Base-by-base conservation (phyloP, 2,797 vertebrate species). In the Sebastes diploproa region DNA sequence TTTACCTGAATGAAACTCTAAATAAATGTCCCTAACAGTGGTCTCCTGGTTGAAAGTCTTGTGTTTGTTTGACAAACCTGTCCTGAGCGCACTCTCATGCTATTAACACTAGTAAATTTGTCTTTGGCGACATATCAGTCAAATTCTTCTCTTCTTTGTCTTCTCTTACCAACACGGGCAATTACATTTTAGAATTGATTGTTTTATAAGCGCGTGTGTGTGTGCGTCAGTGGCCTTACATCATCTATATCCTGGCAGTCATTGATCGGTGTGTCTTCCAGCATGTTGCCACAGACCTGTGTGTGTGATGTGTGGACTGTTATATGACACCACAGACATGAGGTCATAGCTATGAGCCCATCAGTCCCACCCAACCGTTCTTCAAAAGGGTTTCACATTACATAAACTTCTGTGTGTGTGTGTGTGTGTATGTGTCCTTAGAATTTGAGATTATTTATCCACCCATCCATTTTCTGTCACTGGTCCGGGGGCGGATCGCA, bases 311-410 rank as follows among this genome's bases (percentile, higher is more conserved):
- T 74, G 80, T 72, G 67, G 64, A n/a, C 56, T 54, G 88, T 89
- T 70, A 91, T 55, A 29, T 54, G 85, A 94, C 81, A 92, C 89
- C 86, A 58, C 89, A 89, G 91, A 92, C 85, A 22, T 87, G 83
- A 89, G 69, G 80, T 91, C 91, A 90, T 82, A 29, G 80, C 78
- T 59, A 4, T 22, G 76, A 65, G 72, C 22, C 72, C 74, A 72
- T 87, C 68, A 22, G 80, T 88, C 71, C 50, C 50, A 54, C 20
- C 50, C 9, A n/a, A 34, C 18, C 14, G 1, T 54, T 71, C 60
- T 56, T 75, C 66, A 25, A 20, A 72, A 68, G 23, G 67, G 80
- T 77, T 63, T 91, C 61, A 3, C 11, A 4, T 83, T 68, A 68
- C 81, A 72, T 3, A 66, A 65, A 63, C 22, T 2, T 23, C 20